Percentiles rank a stretch among this genome's conserved stretches.
Evolutionary conservation across 2,113 vertebrate species (phyloP).

Genomic region (Neogobius melanostomus): DNA sequence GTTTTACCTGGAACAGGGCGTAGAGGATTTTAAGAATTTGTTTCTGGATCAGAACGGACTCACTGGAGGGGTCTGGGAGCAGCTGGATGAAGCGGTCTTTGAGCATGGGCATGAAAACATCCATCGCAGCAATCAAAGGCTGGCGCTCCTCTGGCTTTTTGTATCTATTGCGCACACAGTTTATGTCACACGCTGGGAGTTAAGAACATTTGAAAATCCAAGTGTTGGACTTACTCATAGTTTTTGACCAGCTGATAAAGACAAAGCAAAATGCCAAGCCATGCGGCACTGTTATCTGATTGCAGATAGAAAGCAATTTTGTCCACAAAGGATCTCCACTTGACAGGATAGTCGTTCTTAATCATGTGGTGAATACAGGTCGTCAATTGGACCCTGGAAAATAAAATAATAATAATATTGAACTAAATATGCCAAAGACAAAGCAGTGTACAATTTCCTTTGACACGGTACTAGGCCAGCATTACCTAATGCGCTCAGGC

Average conservation of each 20-base stretch:
- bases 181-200: background rate
- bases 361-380: conserved; percentile 99
- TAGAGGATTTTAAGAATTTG: conserved; percentile 99
- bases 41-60: conserved; percentile 98
- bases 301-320: conserved; percentile 98
- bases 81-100: conserved; percentile 96
- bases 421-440: conserved; percentile 24
- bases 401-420: background rate
- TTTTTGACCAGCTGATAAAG: conserved; percentile 99
- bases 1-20: conserved; percentile 93
- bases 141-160: conserved; percentile 97
- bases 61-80: conserved; percentile 88
- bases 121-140: conserved; percentile 96
- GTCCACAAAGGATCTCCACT: conserved; percentile 96
- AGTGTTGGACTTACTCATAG: conserved; percentile 88
- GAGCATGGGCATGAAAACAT: conserved; percentile 96
- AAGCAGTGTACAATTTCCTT: background rate
- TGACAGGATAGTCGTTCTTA: conserved; percentile 95
- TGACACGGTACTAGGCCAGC: background rate
- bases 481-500: conserved; percentile 95
- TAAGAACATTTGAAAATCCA: background rate
- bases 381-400: conserved; percentile 91
- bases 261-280: conserved; percentile 97
- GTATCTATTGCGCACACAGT: conserved; percentile 78
- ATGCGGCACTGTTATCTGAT: conserved; percentile 92